Base-by-base conservation (phyloP, 2,113 vertebrate species). In the Ursus arctos region DNA sequence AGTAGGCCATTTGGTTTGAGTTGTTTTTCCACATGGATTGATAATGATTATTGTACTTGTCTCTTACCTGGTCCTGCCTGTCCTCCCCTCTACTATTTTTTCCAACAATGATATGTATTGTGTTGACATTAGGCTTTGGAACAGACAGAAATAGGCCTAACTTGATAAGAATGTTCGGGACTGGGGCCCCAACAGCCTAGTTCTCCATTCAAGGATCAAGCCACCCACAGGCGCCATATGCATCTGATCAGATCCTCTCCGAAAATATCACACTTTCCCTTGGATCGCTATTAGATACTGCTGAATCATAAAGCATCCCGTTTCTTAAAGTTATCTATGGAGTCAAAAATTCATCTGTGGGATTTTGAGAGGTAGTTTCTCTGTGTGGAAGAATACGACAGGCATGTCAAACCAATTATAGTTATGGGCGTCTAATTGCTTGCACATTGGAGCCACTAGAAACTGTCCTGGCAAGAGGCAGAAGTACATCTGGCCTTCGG, bases 361-460 rank as follows among this genome's bases (percentile, higher is more conserved):
- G 24, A 63, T 74, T 95, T 95, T 85, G 79, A 51, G 92, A 97
- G 90, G 82, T 85, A 74, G 22, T 90, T 97, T 92, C 86, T 83
- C 63, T 59, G 59, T 83, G 47, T 92, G n/a, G 49, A 51, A 90
- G 55, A 92, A 95, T 36, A 95, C 93, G 96, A 85, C 15, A 84
- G 76, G 24, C 69, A 91, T n/a, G 53, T 90, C 92, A 95, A 92
- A 83, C 28, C 88, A 87, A 96, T 98, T 88, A 88, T 55, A 82
- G 0, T 4, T 96, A 80, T 88, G 93, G 74, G 84, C 93, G 59
- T 88, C 94, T 97, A 97, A 98, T 95, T 97, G 90, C 76, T 97
- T 96, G 87, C 96, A 98, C 92, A 97, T 97, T 94, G 97, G 91
- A 82, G 90, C 84, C 92, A 94, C 85, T 89, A 77, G 72, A 36